A percentile compares a stretch with the other conserved stretches of the same genome.
These are phyloP conservation scores for Drosophila varians DNA, from an alignment of 1,140 invertebrate genomes.

Conservation along the genomic window DNA sequence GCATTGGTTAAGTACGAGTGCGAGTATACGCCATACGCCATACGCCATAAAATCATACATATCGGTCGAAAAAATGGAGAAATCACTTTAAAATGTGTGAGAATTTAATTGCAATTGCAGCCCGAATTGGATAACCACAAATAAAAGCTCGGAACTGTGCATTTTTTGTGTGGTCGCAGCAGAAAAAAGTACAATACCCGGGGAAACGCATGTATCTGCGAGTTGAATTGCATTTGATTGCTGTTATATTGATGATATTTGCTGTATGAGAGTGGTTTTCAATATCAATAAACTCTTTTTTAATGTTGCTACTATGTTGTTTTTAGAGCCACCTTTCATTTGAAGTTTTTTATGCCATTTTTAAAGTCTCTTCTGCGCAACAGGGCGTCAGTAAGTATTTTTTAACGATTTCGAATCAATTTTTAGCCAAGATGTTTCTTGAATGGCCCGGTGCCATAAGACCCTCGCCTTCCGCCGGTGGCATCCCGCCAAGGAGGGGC, in stretches of 20 bases:
- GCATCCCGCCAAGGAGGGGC: constrained; percentile 33
- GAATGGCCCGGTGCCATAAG: constrained; percentile 44
- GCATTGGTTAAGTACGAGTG: constrained; percentile 33
- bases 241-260: constrained; percentile 5
- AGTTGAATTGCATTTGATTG: constrained; percentile 14
- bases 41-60: neutral
- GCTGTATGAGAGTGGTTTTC: neutral
- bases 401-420: constrained; percentile 57
- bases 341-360: neutral
- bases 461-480: too few species aligned
- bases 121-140: constrained; percentile 66
- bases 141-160: constrained; percentile 47
- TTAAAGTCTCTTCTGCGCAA: constrained; percentile 14
- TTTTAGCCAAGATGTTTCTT: constrained; percentile 41
- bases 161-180: constrained; percentile 30
- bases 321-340: too few species aligned
- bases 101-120: constrained; percentile 74
- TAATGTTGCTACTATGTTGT: too few species aligned
- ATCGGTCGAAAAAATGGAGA: constrained; percentile 16
- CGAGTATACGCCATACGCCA: too few species aligned
- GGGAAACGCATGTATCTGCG: constrained; percentile 13
- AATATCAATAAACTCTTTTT: neutral
- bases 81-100: constrained; percentile 67
- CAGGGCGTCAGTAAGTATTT: constrained; percentile 15
- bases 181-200: constrained; percentile 10